phyloP scores from a whole-genome alignment of 2,888 invertebrate species.

The Molorchus minor region DNA sequence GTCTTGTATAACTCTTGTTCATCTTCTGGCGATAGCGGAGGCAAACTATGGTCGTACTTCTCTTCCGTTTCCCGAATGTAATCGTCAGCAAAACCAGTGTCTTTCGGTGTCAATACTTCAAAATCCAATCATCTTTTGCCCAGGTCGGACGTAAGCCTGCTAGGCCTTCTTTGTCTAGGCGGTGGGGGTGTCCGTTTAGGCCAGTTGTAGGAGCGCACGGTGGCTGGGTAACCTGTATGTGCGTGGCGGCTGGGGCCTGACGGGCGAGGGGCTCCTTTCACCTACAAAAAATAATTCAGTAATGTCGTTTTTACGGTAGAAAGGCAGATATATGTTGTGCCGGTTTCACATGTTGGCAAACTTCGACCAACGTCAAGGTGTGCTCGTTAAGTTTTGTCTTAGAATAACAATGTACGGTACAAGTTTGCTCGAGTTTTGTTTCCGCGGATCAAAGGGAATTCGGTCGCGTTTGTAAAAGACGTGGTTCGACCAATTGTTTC shows the following conservation, averaged over 20 bases:
- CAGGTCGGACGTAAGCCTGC: neutral
- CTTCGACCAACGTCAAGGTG: too few species aligned
- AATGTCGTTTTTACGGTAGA: too few species aligned
- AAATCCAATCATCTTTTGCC: constrained; percentile 2
- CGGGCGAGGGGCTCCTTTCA: neutral
- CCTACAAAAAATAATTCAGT: neutral
- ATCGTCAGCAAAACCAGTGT: constrained; percentile 5
- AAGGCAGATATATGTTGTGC: neutral
- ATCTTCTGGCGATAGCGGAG: constrained; percentile 1
- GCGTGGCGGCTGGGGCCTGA: neutral
- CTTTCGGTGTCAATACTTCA: neutral
- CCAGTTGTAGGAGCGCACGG: neutral
- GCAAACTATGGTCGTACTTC: constrained; percentile 1
- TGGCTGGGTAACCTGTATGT: neutral
- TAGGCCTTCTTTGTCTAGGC: neutral
- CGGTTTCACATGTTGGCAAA: too few species aligned
- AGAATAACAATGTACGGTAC: too few species aligned
- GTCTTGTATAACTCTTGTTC: neutral
- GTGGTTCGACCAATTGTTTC: too few species aligned
- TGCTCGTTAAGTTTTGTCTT: too few species aligned
- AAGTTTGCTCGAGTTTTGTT: too few species aligned
- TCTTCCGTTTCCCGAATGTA: neutral
- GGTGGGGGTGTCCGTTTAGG: neutral
- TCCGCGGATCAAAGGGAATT: too few species aligned
- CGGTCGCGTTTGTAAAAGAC: too few species aligned